phyloP scores from a whole-genome alignment of 2,797 vertebrate genomes.

The Sphaeramia orbicularis region DNA sequence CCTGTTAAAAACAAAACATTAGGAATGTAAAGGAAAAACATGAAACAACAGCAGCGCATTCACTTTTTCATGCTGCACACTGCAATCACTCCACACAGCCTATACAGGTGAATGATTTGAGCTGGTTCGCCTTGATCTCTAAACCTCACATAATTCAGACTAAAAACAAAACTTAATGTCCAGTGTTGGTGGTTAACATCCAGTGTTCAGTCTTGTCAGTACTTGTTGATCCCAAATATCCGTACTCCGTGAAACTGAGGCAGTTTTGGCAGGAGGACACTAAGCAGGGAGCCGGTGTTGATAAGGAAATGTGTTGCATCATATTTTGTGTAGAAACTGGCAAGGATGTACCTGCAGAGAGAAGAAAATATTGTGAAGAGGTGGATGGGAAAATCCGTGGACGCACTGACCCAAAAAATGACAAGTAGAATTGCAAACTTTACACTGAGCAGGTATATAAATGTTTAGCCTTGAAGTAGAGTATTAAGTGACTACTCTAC shows the following conservation, averaged over 20 bases:
- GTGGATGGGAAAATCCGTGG: not conserved
- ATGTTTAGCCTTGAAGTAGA: no score
- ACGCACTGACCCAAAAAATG: no score
- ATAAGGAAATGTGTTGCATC: conserved; percentile 92
- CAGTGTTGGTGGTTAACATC: conserved; percentile 57
- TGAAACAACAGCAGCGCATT: conserved; percentile 50
- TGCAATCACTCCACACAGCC: conserved; percentile 47
- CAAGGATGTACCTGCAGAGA: conserved; percentile 89
- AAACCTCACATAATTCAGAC: conserved; percentile 45
- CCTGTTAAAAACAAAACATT: conserved; percentile 34
- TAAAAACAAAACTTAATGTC: conserved; percentile 47
- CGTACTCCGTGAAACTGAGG: conserved; percentile 95
- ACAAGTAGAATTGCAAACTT: no score
- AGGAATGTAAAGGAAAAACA: conserved; percentile 47
- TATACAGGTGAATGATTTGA: conserved; percentile 29
- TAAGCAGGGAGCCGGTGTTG: conserved; percentile 93
- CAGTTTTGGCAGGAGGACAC: conserved; percentile 93
- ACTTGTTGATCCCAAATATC: conserved; percentile 96
- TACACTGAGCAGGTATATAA: no score
- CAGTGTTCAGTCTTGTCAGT: conserved; percentile 79
- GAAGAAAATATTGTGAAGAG: not conserved
- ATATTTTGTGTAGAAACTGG: conserved; percentile 98
- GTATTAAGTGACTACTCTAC: no score
- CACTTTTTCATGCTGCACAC: conserved; percentile 35
- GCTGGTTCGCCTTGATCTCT: conserved; percentile 20